A percentile compares a stretch with the other conserved stretches of the same genome.
phyloP scores from a whole-genome alignment of 2,113 vertebrate genomes.

The Stigmatopora argus region DNA sequence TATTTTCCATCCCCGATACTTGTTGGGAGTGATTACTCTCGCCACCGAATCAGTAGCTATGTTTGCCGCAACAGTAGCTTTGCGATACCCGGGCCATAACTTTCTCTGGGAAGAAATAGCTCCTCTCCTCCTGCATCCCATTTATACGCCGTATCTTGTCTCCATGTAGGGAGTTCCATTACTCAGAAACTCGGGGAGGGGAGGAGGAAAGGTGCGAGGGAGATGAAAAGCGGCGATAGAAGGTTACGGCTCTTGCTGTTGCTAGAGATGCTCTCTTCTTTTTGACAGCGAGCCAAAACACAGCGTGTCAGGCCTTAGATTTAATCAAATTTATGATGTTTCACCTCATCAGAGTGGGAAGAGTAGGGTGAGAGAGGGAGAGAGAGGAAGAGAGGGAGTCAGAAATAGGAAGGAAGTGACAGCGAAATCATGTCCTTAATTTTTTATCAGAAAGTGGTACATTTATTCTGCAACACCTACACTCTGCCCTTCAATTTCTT shows the following conservation, averaged over 20 bases:
- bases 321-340: conserved; percentile 60
- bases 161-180: conserved; percentile 58
- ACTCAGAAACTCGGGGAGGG: conserved; percentile 57
- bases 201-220: conserved; percentile 32
- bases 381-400: conserved; percentile 10
- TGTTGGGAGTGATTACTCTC: conserved; percentile 60
- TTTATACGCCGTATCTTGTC: conserved; percentile 68
- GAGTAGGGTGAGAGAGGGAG: not conserved
- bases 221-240: conserved; percentile 61
- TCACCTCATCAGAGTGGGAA: conserved; percentile 41
- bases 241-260: conserved; percentile 40
- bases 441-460: conserved; percentile 16
- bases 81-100: conserved; percentile 47
- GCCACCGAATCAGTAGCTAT: conserved; percentile 36
- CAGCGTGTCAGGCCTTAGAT: conserved; percentile 48
- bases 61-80: conserved; percentile 57
- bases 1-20: conserved; percentile 21
- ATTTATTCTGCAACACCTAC: not conserved
- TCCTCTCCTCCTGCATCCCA: conserved; percentile 54
- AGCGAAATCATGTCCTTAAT: conserved; percentile 22
- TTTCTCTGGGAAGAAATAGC: conserved; percentile 61
- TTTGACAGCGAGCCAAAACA: conserved; percentile 34
- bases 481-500: conserved; percentile 6
- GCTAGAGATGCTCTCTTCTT: conserved; percentile 24
- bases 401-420: conserved; percentile 34